phyloP scores from a whole-genome alignment of 2,888 invertebrate genomes.

The Apomyelois bistriatella region DNA sequence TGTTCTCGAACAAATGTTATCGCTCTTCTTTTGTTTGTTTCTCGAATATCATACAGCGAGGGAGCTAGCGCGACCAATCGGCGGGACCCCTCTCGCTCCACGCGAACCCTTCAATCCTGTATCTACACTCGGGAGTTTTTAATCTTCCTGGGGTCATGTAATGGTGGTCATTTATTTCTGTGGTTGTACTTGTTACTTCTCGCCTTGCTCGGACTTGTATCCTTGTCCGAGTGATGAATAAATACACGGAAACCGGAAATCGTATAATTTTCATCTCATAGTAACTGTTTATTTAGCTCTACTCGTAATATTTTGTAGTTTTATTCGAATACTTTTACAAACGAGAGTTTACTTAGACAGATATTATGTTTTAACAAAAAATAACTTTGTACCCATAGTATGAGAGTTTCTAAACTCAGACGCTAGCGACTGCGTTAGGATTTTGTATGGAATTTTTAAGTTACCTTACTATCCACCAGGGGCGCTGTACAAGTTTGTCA shows the following conservation, averaged over 20 bases:
- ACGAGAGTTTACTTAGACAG: no score
- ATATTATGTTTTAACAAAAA: no score
- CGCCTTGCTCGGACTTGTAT: conserved; percentile 38
- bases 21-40: conserved; percentile 76
- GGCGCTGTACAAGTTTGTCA: no score
- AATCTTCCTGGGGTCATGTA: conserved; percentile 29
- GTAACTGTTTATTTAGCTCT: conserved; percentile 10
- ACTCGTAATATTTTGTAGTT: neutral
- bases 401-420: no score
- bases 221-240: conserved; percentile 15
- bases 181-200: conserved; percentile 39
- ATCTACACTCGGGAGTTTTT: conserved; percentile 21
- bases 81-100: conserved; percentile 31
- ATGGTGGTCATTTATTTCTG: conserved; percentile 47
- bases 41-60: conserved; percentile 60
- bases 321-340: no score
- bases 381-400: no score
- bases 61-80: conserved; percentile 38
- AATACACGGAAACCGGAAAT: conserved; percentile 9
- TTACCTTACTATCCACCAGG: no score
- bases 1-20: conserved; percentile 73
- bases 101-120: conserved; percentile 14
- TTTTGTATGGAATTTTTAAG: no score
- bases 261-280: conserved; percentile 4
- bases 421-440: no score